Evolutionary conservation across 2,113 vertebrate species (phyloP).

Genomic region (Gambusia affinis): DNA sequence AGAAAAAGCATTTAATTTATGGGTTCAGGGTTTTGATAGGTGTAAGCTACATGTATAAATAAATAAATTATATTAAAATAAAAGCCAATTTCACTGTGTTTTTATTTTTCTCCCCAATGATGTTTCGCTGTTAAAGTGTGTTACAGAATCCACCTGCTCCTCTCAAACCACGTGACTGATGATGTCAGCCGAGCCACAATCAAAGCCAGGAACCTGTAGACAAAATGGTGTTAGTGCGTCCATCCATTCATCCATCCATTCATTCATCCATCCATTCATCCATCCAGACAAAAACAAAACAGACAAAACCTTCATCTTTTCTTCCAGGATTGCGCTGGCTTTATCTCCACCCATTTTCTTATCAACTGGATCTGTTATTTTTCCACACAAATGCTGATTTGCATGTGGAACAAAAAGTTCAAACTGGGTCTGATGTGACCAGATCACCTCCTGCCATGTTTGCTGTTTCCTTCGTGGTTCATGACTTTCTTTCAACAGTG

Average conservation of each 20-base stretch:
- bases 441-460: no score
- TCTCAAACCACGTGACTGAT: conserved; percentile 65
- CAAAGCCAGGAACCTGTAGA: conserved; percentile 69
- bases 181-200: conserved; percentile 57
- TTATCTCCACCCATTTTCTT: not conserved
- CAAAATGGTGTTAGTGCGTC: conserved; percentile 74
- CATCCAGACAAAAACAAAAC: conserved; percentile 6
- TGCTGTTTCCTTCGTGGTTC: no score
- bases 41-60: no score
- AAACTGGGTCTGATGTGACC: no score
- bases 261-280: no score
- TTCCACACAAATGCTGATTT: no score
- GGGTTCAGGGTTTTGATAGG: not conserved
- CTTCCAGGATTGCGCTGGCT: not conserved
- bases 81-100: not conserved
- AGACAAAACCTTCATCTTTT: conserved; percentile 14
- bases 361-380: not conserved
- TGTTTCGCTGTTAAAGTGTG: not conserved
- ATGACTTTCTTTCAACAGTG: no score
- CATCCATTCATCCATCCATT: conserved; percentile 21
- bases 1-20: not conserved
- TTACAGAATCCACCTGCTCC: conserved; percentile 49
- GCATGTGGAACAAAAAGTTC: no score
- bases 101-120: not conserved
- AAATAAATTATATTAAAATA: no score